Percentiles rank a stretch among this genome's conserved stretches.
Conservation (phyloP, 2,888 invertebrate species). For the Yponomeuta sedellus region DNA sequence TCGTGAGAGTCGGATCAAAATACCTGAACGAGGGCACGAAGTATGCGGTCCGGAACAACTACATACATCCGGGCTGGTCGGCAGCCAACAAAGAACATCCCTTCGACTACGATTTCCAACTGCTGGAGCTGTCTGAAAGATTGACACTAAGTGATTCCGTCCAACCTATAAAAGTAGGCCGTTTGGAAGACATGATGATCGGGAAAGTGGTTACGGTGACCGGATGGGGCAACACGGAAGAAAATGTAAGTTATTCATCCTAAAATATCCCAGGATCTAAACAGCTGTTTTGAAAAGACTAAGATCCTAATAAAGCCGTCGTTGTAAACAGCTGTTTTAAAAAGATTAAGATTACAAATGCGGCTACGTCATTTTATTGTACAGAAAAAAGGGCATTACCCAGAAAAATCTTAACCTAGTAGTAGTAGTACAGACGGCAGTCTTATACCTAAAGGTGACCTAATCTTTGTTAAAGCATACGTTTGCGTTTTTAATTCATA, state of each 20-base stretch:
- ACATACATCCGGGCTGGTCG: slow-evolving; percentile 53
- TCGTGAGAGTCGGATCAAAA: slow-evolving; percentile 56
- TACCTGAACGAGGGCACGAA: slow-evolving; percentile 49
- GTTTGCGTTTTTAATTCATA: no score
- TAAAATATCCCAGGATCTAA: background rate
- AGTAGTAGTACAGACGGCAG: no score
- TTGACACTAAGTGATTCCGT: slow-evolving; percentile 48
- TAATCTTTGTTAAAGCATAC: no score
- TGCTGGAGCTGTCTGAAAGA: slow-evolving; percentile 44
- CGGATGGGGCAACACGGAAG: slow-evolving; percentile 66
- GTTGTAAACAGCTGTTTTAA: no score
- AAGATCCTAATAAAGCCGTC: no score
- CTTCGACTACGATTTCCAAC: slow-evolving; percentile 63
- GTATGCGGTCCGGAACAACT: slow-evolving; percentile 33
- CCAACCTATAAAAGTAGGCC: slow-evolving; percentile 57
- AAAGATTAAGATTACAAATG: no score
- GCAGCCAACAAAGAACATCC: slow-evolving; percentile 51
- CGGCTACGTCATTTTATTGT: no score
- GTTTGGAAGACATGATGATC: slow-evolving; percentile 58
- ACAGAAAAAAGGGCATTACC: no score
- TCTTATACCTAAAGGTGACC: no score
- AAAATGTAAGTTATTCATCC: slow-evolving; percentile 48
- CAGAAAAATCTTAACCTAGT: no score
- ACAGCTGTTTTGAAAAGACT: background rate
- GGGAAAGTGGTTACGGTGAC: slow-evolving; percentile 61